phyloP scores from a whole-genome alignment of 2,797 vertebrate species.

The Amniataba percoides region DNA sequence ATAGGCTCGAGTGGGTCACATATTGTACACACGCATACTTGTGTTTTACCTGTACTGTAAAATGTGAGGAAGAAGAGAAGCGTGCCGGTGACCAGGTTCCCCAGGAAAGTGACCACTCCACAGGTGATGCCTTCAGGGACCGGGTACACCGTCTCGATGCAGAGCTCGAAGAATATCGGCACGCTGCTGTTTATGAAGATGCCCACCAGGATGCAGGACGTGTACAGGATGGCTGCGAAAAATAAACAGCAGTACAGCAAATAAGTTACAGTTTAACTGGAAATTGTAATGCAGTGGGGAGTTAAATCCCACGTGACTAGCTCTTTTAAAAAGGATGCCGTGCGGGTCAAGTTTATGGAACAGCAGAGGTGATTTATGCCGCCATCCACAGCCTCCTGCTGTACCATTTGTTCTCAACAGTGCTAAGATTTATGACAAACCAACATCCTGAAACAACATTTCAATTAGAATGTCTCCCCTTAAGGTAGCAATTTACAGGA shows the following conservation, averaged over 20 bases:
- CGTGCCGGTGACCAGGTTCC: conserved; percentile 94
- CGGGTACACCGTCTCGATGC: conserved; percentile 98
- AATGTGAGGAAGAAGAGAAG: conserved; percentile 96
- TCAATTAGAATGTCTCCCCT: conserved; percentile 45
- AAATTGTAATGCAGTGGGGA: not conserved
- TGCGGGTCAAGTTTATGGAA: conserved; percentile 20
- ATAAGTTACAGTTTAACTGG: not conserved
- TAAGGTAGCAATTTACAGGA: conserved; percentile 51
- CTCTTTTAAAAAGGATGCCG: conserved; percentile 21
- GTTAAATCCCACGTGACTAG: conserved; percentile 14
- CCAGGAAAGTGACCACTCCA: conserved; percentile 96
- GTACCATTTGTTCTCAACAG: conserved; percentile 46
- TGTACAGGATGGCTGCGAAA: conserved; percentile 91
- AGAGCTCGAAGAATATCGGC: conserved; percentile 98
- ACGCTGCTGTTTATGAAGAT: conserved; percentile 97
- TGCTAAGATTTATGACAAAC: conserved; percentile 57
- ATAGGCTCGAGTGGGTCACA: not conserved
- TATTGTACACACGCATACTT: not conserved
- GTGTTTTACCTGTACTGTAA: conserved; percentile 92
- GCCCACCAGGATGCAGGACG: conserved; percentile 96
- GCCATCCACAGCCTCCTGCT: conserved; percentile 6
- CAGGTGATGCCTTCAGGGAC: conserved; percentile 99
- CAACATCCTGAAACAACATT: conserved; percentile 45
- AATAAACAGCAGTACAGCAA: not conserved
- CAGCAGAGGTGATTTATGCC: conserved; percentile 38